phyloP scores from a whole-genome alignment of 2,888 invertebrate species.

The Ochlodes sylvanus region DNA sequence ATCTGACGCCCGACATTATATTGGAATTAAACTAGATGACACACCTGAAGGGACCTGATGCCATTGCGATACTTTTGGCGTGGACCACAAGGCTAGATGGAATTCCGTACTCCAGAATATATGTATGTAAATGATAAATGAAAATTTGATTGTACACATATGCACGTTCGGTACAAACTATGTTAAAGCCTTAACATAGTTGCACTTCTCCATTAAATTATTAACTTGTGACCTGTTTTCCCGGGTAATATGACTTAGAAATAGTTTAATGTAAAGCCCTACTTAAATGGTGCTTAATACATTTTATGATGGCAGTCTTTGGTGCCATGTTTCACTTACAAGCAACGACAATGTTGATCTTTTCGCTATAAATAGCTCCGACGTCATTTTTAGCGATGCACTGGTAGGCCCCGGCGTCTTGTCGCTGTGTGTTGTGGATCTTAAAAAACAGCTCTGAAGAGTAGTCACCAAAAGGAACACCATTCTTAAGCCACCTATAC shows the following conservation, averaged over 20 bases:
- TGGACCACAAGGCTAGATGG: too few species aligned
- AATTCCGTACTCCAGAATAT: too few species aligned
- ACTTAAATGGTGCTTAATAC: not conserved
- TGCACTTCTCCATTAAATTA: not conserved
- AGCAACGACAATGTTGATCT: constrained; percentile 94
- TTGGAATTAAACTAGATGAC: too few species aligned
- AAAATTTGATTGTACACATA: too few species aligned
- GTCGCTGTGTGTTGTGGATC: constrained; percentile 91
- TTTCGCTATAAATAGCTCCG: constrained; percentile 96
- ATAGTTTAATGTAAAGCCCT: not conserved
- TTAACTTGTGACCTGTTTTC: not conserved
- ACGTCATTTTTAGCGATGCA: constrained; percentile 96
- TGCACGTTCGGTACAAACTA: too few species aligned
- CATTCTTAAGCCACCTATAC: constrained; percentile 97
- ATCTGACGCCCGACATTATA: too few species aligned
- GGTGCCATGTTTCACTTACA: constrained; percentile 88
- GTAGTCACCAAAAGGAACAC: constrained; percentile 90
- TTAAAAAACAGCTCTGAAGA: constrained; percentile 93
- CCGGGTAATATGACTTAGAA: not conserved
- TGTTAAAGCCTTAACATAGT: not conserved
- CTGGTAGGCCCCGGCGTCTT: constrained; percentile 96
- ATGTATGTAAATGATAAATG: too few species aligned
- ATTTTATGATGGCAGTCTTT: not conserved
- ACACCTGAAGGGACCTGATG: too few species aligned
- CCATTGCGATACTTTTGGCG: too few species aligned